phyloP scores from a whole-genome alignment of 2,113 vertebrate genomes.

The Gracilinanus agilis region DNA sequence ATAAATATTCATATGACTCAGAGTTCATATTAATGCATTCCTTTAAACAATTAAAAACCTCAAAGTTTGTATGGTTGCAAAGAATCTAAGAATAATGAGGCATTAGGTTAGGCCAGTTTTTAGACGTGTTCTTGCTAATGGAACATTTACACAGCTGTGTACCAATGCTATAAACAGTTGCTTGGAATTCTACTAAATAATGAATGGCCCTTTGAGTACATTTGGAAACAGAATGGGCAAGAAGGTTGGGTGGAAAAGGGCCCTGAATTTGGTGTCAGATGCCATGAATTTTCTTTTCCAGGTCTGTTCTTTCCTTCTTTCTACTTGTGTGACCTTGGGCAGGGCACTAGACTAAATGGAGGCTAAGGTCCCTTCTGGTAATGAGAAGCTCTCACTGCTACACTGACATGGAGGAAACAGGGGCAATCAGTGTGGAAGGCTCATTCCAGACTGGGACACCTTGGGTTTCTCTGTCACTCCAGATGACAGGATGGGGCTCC shows the following conservation, averaged over 20 bases:
- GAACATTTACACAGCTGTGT: conserved; percentile 49
- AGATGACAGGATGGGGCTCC: background rate
- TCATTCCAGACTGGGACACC: background rate
- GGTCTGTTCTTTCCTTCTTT: no score
- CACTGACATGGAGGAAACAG: background rate
- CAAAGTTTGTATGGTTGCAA: conserved; percentile 47
- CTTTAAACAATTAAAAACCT: conserved; percentile 55
- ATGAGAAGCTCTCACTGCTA: background rate
- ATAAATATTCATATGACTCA: conserved; percentile 47
- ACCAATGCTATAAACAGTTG: conserved; percentile 12
- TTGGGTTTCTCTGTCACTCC: background rate
- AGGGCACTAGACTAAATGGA: background rate
- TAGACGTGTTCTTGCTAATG: conserved; percentile 41
- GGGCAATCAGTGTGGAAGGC: conserved; percentile 35
- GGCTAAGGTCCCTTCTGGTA: background rate
- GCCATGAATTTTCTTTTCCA: no score
- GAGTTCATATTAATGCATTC: conserved; percentile 24
- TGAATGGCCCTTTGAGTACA: background rate
- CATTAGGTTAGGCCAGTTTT: background rate
- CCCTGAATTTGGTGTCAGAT: background rate
- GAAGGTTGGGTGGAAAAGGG: background rate
- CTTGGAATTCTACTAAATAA: conserved; percentile 48
- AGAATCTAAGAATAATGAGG: conserved; percentile 56
- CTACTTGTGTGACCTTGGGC: no score
- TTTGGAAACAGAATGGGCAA: conserved; percentile 7